These are phyloP conservation scores for Numenius phaeopus DNA, from an alignment of 2,797 vertebrate species.

Conservation along the genomic window DNA sequence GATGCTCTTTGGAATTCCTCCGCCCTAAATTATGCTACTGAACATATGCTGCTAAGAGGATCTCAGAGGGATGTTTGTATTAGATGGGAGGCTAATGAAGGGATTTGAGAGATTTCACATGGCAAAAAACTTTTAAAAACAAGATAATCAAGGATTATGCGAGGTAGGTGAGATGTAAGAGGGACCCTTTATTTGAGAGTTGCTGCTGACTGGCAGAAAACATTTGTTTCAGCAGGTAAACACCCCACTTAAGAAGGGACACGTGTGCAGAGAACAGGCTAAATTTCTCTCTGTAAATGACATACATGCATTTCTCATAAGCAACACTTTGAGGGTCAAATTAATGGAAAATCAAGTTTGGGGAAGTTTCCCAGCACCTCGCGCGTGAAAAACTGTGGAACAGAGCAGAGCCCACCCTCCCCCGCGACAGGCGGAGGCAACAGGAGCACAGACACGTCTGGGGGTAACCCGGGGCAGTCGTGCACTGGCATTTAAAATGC, in stretches of 20 bases:
- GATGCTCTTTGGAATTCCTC: background rate
- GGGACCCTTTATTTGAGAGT: background rate
- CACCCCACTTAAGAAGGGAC: background rate
- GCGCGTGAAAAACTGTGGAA: background rate
- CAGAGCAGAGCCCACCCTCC: background rate
- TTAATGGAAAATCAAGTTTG: background rate
- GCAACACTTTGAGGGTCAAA: background rate
- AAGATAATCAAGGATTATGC: background rate
- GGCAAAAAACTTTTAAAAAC: background rate
- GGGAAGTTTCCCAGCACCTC: background rate
- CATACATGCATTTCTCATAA: accelerated
- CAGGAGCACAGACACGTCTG: accelerated
- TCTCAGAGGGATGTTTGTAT: background rate
- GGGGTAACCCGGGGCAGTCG: background rate
- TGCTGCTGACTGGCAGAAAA: background rate
- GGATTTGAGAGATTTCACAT: background rate
- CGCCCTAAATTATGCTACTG: background rate
- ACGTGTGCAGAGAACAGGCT: background rate
- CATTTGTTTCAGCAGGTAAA: background rate
- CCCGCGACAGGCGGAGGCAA: background rate
- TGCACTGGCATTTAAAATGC: background rate
- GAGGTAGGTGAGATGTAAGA: background rate
- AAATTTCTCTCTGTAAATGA: background rate
- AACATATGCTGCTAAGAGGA: background rate
- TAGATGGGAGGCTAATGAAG: background rate